Conservation (phyloP, 2,888 invertebrate species). For the Tenthredo amoena region DNA sequence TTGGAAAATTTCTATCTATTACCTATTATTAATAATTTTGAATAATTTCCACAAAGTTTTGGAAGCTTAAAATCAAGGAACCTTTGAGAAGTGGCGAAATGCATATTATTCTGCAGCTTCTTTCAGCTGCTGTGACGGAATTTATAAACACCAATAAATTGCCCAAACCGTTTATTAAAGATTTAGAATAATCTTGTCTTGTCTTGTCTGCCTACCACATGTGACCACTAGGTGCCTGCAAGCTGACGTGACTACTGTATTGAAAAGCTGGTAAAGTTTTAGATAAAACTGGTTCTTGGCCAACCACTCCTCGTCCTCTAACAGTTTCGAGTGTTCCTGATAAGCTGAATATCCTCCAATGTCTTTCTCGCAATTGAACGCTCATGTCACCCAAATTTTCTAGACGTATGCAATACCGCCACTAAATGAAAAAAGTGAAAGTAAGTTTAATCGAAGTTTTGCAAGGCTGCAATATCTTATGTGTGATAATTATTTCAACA, state of each 20-base stretch:
- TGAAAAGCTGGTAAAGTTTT: slow-evolving; percentile 96
- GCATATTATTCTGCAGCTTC: background rate
- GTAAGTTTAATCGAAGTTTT: background rate
- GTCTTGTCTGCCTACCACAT: slow-evolving; percentile 88
- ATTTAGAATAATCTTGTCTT: background rate
- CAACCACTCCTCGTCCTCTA: slow-evolving; percentile 97
- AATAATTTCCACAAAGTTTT: background rate
- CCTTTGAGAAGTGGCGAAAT: background rate
- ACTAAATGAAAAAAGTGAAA: slow-evolving; percentile 79
- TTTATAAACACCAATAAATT: too few relatives aligned
- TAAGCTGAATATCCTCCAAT: slow-evolving; percentile 98
- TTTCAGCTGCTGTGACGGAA: background rate
- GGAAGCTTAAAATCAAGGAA: background rate
- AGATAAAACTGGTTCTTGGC: slow-evolving; percentile 96
- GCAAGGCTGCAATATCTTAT: background rate
- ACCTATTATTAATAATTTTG: background rate
- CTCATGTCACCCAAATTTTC: slow-evolving; percentile 95
- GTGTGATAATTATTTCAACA: background rate
- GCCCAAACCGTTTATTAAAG: background rate
- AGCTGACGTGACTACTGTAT: slow-evolving; percentile 97
- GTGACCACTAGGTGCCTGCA: slow-evolving; percentile 98
- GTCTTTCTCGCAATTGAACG: slow-evolving; percentile 96
- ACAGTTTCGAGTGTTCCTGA: slow-evolving; percentile 96
- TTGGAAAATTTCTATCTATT: background rate
- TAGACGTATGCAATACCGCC: slow-evolving; percentile 98